Conservation (phyloP, 2,113 vertebrate genomes). For the Scomber japonicus region DNA sequence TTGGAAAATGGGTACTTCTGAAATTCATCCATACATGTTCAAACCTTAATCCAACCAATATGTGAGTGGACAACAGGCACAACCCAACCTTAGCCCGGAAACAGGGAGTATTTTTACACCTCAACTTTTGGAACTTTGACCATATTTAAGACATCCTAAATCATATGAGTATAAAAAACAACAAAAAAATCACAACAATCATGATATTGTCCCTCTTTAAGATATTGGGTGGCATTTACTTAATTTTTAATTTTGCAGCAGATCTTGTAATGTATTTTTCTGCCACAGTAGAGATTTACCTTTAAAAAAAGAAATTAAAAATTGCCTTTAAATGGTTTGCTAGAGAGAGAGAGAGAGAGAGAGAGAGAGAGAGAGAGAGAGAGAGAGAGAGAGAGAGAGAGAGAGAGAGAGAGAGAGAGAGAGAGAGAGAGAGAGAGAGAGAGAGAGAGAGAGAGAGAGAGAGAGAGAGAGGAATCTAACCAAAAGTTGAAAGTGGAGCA, state of each 20-base stretch:
- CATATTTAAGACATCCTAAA: no score
- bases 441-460: constrained; percentile 14
- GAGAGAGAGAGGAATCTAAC: not conserved
- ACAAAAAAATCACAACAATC: no score
- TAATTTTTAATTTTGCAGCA: not conserved
- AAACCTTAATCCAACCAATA: no score
- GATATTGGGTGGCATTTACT: no score
- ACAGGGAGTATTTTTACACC: no score
- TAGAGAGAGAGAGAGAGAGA: not conserved
- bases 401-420: constrained; percentile 13
- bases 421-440: constrained; percentile 5
- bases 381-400: not conserved
- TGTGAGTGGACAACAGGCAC: no score
- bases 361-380: not conserved
- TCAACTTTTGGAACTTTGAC: no score
- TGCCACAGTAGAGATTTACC: not conserved
- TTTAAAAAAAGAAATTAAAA: not conserved
- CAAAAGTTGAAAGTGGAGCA: constrained; percentile 35
- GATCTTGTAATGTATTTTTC: not conserved
- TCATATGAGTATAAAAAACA: no score
- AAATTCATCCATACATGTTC: no score
- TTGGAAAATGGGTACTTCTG: no score
- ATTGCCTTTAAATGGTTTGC: constrained; percentile 14
- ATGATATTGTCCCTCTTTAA: no score
- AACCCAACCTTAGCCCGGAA: no score